phyloP scores from a whole-genome alignment of 2,888 invertebrate species.

The Byasa hedistus region DNA sequence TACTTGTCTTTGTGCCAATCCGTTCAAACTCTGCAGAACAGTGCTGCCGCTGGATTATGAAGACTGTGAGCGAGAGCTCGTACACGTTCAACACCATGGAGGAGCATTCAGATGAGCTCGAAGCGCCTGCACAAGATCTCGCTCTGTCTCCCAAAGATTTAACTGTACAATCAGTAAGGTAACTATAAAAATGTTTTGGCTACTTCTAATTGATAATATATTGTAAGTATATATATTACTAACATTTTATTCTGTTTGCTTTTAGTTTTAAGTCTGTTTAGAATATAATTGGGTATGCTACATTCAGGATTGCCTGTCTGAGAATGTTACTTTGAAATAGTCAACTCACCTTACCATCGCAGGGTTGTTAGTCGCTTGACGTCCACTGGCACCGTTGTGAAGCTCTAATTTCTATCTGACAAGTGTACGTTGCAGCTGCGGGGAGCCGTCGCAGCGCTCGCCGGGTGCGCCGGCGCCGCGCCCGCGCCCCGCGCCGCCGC shows the following conservation, averaged over 20 bases:
- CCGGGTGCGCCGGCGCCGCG: neutral
- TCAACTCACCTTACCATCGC: neutral
- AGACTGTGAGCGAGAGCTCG: neutral
- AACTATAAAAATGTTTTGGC: neutral
- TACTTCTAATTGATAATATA: too few species aligned
- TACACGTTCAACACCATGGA: neutral
- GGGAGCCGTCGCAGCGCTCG: too few species aligned
- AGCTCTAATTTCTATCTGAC: too few species aligned
- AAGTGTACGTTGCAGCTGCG: too few species aligned
- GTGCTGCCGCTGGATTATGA: neutral
- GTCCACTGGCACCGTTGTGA: too few species aligned
- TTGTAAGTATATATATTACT: too few species aligned
- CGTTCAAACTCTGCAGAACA: neutral
- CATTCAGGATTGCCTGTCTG: too few species aligned
- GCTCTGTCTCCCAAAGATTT: neutral
- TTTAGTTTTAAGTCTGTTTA: too few species aligned
- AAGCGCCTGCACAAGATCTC: neutral
- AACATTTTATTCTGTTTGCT: too few species aligned
- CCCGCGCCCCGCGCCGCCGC: conserved; percentile 28
- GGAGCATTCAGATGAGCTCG: neutral
- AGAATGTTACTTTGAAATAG: neutral
- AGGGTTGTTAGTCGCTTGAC: too few species aligned
- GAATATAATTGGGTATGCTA: too few species aligned
- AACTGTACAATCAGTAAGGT: conserved; percentile 12
- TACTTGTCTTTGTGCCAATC: neutral